Percentiles rank a stretch among this genome's conserved stretches.
Evolutionary conservation across 1,140 invertebrate species (phyloP).

Genomic region (Zelostemma sp.): DNA sequence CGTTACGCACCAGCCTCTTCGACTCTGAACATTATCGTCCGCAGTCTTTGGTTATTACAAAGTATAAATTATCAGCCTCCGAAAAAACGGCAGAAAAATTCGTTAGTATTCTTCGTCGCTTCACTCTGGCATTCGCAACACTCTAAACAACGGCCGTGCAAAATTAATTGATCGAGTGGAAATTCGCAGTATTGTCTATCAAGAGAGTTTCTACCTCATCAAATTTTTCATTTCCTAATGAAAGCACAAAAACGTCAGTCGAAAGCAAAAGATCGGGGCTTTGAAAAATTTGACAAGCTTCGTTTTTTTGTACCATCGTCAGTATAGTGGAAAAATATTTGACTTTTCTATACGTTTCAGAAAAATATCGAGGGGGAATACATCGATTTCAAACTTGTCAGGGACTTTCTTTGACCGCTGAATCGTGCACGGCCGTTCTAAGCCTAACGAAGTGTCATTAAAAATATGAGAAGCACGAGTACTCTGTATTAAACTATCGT

Average conservation of each 20-base stretch:
- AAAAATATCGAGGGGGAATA: no score
- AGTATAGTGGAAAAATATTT: no score
- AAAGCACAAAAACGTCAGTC: no score
- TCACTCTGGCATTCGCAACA: background rate
- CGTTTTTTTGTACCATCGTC: no score
- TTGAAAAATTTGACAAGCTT: no score
- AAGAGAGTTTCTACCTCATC: no score
- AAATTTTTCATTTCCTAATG: no score
- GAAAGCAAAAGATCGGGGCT: no score
- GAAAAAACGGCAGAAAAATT: slow-evolving; percentile 3
- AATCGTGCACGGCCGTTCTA: slow-evolving; percentile 7
- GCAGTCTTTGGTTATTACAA: slow-evolving; percentile 8
- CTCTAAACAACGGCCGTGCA: background rate
- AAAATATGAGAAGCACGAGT: slow-evolving; percentile 19
- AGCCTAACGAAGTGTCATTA: background rate
- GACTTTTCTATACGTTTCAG: no score
- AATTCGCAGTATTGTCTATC: no score
- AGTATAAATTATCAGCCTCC: slow-evolving; percentile 6
- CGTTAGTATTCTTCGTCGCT: background rate
- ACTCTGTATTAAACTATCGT: slow-evolving; percentile 20
- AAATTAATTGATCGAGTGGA: background rate
- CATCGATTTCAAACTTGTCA: no score
- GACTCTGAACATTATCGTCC: background rate
- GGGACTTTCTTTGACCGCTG: background rate
- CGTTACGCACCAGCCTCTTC: background rate